These are phyloP conservation scores for Tringa solitaria DNA, from an alignment of 2,113 vertebrate genomes.

Conservation along the genomic window DNA sequence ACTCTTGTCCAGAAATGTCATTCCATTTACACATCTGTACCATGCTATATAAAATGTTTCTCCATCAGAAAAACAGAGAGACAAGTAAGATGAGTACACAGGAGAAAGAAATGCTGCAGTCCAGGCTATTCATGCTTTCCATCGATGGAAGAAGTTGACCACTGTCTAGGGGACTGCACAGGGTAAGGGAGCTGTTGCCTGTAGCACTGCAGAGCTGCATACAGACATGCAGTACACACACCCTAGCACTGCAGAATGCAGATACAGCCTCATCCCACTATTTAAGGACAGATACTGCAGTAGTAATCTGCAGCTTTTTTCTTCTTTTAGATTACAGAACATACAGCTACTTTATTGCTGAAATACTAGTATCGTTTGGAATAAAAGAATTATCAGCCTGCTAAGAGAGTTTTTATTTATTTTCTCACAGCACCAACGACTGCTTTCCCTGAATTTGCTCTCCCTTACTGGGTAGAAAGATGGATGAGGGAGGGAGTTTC, in stretches of 20 bases:
- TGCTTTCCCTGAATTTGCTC: neutral
- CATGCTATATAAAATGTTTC: neutral
- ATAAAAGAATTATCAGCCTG: neutral
- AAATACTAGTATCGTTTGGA: neutral
- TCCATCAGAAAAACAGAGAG: neutral
- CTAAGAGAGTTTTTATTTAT: neutral
- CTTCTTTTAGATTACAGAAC: neutral
- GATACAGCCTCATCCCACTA: neutral
- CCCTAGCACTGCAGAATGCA: neutral
- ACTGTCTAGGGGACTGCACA: accelerated
- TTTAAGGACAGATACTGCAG: neutral
- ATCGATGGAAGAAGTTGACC: neutral
- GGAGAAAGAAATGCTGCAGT: neutral
- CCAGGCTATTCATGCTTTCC: neutral
- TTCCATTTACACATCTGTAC: neutral
- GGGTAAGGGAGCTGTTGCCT: neutral
- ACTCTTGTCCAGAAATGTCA: neutral
- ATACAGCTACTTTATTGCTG: neutral
- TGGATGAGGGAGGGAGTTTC: neutral
- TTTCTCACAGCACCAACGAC: neutral
- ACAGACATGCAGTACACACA: neutral
- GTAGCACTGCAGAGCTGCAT: neutral
- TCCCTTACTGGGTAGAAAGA: neutral
- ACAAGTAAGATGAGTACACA: neutral
- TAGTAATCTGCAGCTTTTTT: neutral